Conservation (phyloP, 2,113 vertebrate genomes). For the Cynoglossus semilaevis region DNA sequence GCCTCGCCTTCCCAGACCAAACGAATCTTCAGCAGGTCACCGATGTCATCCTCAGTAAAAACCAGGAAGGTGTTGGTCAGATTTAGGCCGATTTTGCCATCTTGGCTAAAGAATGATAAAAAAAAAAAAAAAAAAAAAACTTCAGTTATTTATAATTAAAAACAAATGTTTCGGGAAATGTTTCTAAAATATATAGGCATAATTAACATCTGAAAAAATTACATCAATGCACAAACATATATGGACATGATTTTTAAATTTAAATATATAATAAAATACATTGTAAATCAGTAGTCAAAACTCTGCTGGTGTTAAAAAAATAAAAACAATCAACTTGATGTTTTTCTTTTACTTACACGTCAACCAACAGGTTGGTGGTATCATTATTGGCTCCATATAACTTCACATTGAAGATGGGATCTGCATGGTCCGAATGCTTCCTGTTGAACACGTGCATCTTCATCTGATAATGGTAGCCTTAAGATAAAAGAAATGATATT, state of each 20-base stretch:
- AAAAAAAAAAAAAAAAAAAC: not conserved
- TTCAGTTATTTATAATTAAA: not conserved
- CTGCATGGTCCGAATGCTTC: constrained; percentile 68
- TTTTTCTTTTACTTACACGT: constrained; percentile 80
- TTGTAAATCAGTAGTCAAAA: too few relatives aligned
- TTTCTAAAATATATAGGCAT: not conserved
- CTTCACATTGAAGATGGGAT: constrained; percentile 84
- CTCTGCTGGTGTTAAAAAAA: too few relatives aligned
- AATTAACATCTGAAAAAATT: too few relatives aligned
- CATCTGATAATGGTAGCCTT: constrained; percentile 97
- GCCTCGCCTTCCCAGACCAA: constrained; percentile 84
- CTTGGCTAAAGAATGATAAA: constrained; percentile 42
- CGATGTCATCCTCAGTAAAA: constrained; percentile 91
- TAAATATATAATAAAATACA: too few relatives aligned
- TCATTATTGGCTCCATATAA: constrained; percentile 82
- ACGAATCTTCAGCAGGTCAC: constrained; percentile 86
- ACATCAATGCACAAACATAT: too few relatives aligned
- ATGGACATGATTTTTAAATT: too few relatives aligned
- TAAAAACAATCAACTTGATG: too few relatives aligned
- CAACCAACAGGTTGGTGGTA: constrained; percentile 76
- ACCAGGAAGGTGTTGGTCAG: constrained; percentile 93
- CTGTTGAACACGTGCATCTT: constrained; percentile 95
- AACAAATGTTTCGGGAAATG: too few relatives aligned
- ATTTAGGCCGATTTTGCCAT: constrained; percentile 76
- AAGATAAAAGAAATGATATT: not conserved